These are phyloP conservation scores for Scytalopus superciliaris DNA, from an alignment of 2,113 vertebrate species.

Conservation along the genomic window DNA sequence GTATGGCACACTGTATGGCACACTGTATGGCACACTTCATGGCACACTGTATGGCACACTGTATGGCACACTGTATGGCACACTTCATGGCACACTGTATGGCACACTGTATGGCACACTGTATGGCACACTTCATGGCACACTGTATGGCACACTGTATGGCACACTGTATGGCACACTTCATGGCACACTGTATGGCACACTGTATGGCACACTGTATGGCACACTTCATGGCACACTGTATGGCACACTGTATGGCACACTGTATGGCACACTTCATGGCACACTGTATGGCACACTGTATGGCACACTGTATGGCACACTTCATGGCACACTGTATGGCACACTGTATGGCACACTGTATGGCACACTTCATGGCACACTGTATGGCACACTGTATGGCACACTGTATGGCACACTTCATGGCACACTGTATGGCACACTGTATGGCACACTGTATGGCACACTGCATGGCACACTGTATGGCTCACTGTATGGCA, in stretches of 20 bases:
- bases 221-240: not conserved
- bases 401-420: not conserved
- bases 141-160: not conserved
- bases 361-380: not conserved
- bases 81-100: not conserved
- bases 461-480: not conserved
- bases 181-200: not conserved
- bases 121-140: not conserved
- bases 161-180: not conserved
- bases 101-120: not conserved
- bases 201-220: not conserved
- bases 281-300: not conserved
- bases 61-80: no score
- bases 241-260: not conserved
- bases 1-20: no score
- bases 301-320: not conserved
- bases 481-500: not conserved
- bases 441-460: not conserved
- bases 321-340: no score
- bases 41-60: not conserved
- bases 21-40: not conserved
- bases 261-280: not conserved
- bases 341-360: not conserved
- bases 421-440: fast-evolving
- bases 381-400: fast-evolving